phyloP scores from a whole-genome alignment of 2,113 vertebrate genomes.

The Leucoraja erinaceus region DNA sequence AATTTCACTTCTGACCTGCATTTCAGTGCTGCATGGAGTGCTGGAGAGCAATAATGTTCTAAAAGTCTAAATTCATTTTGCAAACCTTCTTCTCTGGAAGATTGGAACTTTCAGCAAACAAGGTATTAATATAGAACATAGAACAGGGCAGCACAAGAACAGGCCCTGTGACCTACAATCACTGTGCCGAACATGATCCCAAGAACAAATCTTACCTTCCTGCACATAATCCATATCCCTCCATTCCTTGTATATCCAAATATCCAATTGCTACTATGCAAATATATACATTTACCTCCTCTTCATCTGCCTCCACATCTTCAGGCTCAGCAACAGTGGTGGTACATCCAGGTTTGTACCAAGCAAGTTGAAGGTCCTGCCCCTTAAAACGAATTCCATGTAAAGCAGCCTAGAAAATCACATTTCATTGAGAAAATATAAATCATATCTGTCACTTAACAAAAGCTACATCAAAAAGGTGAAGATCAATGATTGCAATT shows the following conservation, averaged over 20 bases:
- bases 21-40: not conserved
- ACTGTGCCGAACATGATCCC: too few relatives aligned
- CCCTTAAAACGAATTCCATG: conserved; percentile 84
- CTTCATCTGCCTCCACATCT: conserved; percentile 82
- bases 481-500: not conserved
- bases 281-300: conserved; percentile 70
- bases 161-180: too few relatives aligned
- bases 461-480: not conserved
- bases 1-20: not conserved
- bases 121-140: not conserved
- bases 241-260: too few relatives aligned
- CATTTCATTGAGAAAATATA: not conserved
- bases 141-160: too few relatives aligned
- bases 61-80: not conserved
- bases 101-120: not conserved
- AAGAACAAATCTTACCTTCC: too few relatives aligned
- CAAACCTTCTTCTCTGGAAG: not conserved
- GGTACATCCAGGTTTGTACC: conserved; percentile 76
- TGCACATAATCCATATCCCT: too few relatives aligned
- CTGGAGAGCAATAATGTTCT: not conserved
- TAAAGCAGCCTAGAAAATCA: conserved; percentile 71
- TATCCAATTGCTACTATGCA: too few relatives aligned
- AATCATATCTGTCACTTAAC: not conserved
- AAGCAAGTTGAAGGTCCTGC: conserved; percentile 78
- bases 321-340: conserved; percentile 69